Conservation (phyloP, 2,113 vertebrate genomes). For the Upupa epops region DNA sequence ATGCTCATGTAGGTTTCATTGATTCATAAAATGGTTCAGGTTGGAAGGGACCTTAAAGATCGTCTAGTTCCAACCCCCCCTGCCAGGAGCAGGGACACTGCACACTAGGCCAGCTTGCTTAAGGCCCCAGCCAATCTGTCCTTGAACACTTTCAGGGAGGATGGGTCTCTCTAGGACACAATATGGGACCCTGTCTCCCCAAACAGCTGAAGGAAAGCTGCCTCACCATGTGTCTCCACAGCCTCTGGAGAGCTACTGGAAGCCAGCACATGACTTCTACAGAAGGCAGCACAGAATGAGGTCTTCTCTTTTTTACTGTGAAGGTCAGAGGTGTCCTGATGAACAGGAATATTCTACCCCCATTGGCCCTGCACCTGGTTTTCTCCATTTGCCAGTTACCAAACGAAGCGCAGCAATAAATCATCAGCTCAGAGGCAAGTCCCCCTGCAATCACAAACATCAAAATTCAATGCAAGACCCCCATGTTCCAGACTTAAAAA, state of each 20-base stretch:
- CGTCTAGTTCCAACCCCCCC: no score
- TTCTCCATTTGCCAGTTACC: slow-evolving; percentile 26
- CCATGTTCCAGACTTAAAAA: background rate
- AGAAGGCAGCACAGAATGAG: slow-evolving; percentile 17
- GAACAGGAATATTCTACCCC: background rate
- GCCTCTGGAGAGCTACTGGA: background rate
- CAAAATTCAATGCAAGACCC: background rate
- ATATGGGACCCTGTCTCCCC: background rate
- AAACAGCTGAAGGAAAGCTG: accelerated
- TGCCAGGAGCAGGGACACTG: no score
- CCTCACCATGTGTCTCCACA: background rate
- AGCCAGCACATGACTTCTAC: background rate
- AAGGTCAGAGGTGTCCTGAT: slow-evolving; percentile 18
- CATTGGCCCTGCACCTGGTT: background rate
- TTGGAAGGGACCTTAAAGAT: no score
- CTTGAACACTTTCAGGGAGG: background rate
- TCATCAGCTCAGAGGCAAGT: background rate
- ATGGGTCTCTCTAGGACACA: background rate
- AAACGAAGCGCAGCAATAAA: slow-evolving; percentile 33
- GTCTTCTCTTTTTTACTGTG: background rate
- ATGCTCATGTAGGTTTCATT: no score
- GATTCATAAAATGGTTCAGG: no score
- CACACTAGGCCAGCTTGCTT: no score
- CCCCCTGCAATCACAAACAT: background rate
- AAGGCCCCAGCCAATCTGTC: no score